Evolutionary conservation across 2,797 vertebrate species (phyloP).

Genomic region (Sebastiscus albofasciatus): DNA sequence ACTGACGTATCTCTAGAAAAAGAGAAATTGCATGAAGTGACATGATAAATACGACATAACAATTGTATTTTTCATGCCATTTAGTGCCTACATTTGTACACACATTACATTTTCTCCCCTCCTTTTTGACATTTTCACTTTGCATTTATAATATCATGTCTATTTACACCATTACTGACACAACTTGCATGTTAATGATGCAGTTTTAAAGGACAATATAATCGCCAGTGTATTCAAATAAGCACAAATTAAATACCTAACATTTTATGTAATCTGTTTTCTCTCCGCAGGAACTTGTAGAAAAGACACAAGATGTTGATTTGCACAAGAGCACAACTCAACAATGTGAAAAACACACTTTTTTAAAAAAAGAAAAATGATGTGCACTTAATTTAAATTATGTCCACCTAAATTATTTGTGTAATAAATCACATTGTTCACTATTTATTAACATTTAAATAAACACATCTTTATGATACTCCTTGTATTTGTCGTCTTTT

Average conservation of each 20-base stretch:
- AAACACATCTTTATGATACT: constrained; percentile 68
- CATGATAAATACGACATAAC: accelerated
- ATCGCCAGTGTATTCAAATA: not conserved
- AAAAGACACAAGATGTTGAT: constrained; percentile 81
- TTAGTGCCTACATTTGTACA: not conserved
- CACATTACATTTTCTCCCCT: not conserved
- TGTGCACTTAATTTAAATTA: constrained; percentile 55
- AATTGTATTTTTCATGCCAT: not conserved
- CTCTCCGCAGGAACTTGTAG: constrained; percentile 69
- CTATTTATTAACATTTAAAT: constrained; percentile 75
- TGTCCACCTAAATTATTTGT: constrained; percentile 47
- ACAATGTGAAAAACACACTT: constrained; percentile 35
- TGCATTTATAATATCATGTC: not conserved
- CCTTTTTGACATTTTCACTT: not conserved
- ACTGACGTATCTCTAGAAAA: not conserved
- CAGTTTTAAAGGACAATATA: not conserved
- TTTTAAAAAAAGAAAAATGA: not conserved
- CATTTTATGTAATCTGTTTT: not conserved
- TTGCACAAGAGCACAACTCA: constrained; percentile 70
- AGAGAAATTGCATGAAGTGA: too few species aligned
- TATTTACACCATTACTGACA: not conserved
- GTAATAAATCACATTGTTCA: constrained; percentile 59
- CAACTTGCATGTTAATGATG: not conserved
- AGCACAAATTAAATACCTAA: not conserved
- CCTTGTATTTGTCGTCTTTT: constrained; percentile 1